Base-by-base conservation (phyloP, 2,888 invertebrate species). In the Acanthoscelides obtectus region DNA sequence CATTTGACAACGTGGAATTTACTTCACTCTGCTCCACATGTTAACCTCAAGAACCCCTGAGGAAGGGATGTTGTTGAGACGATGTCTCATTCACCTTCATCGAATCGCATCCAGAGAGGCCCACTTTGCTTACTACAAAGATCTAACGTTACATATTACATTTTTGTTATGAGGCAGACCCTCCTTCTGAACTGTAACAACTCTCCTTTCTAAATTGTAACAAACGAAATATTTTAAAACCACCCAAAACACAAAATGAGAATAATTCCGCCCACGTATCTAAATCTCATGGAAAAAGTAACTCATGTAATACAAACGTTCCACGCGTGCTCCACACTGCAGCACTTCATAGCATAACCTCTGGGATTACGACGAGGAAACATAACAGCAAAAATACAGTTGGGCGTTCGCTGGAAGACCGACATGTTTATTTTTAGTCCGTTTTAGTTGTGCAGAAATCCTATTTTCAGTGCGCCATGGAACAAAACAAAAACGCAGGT, bases 361-460 rank as follows among this genome's bases (percentile, higher is more conserved):
- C 1, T 12, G 45, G 45, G 45, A 45, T 45, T 45, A 45, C 45
- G 45, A 45, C 6, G 45, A 45, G 68, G 63, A 45, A 68, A 68
- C n/a, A n/a, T n/a, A n/a, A n/a, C 22, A 20, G 20, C 22, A n/a
- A 19, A 67, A 21, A 20, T 19, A 67, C 22, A 4, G 4, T 21
- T 20, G n/a, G n/a, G 45, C 45, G 45, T 12, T 45, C 45, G 22
- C 65, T 66, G 67, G 69, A 69, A 69, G 64, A 68, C 64, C 67
- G 68, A 65, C 2, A 68, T 72, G 69, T 74, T 74, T 74, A 74
- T 72, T 74, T 70, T 66, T 20, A 70, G 68, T 74, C 71, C 72
- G 72, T 74, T 74, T 74, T 69, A 71, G 72, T 71, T 72, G 69
- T 74, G 74, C 74, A 74, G 74, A 74, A 74, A 72, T 67, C 27